Percentiles rank a stretch among this genome's conserved stretches.
phyloP scores from a whole-genome alignment of 1,140 invertebrate species.

The Drosophila mauritiana region DNA sequence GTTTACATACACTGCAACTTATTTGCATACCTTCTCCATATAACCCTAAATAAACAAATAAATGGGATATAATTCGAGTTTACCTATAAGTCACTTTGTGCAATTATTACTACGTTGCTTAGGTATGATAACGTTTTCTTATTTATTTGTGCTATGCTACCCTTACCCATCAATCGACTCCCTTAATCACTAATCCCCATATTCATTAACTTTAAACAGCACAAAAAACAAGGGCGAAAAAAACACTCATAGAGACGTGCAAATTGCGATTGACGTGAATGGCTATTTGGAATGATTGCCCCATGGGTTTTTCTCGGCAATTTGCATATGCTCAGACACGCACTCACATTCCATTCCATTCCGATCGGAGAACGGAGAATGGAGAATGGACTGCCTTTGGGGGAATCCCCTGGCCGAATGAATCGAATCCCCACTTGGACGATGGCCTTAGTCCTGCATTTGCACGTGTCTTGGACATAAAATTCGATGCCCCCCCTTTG shows the following conservation, averaged over 20 bases:
- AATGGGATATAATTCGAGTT: no score
- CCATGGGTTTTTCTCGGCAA: slow-evolving; percentile 38
- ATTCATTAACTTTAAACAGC: slow-evolving; percentile 21
- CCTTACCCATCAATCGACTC: background rate
- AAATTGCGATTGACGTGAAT: slow-evolving; percentile 18
- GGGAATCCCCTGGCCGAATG: slow-evolving; percentile 4
- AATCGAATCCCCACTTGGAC: background rate
- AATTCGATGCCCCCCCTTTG: slow-evolving; percentile 24
- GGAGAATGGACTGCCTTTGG: background rate
- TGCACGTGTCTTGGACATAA: slow-evolving; percentile 67
- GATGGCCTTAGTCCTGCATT: slow-evolving; percentile 47
- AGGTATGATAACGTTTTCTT: background rate
- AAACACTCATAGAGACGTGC: background rate
- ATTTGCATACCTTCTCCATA: background rate
- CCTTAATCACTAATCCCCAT: slow-evolving; percentile 9
- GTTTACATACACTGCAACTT: background rate
- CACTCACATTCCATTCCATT: slow-evolving; percentile 16
- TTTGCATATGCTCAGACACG: slow-evolving; percentile 55
- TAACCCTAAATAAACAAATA: no score
- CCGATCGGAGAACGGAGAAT: slow-evolving; percentile 1
- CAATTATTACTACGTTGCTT: no score
- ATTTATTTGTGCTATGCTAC: slow-evolving; percentile 5
- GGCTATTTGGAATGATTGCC: slow-evolving; percentile 45
- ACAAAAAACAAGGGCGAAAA: slow-evolving; percentile 11
- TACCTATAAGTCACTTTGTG: no score